Evolutionary conservation across 2,797 vertebrate species (phyloP).

Genomic region (Corythornis leucogaster): DNA sequence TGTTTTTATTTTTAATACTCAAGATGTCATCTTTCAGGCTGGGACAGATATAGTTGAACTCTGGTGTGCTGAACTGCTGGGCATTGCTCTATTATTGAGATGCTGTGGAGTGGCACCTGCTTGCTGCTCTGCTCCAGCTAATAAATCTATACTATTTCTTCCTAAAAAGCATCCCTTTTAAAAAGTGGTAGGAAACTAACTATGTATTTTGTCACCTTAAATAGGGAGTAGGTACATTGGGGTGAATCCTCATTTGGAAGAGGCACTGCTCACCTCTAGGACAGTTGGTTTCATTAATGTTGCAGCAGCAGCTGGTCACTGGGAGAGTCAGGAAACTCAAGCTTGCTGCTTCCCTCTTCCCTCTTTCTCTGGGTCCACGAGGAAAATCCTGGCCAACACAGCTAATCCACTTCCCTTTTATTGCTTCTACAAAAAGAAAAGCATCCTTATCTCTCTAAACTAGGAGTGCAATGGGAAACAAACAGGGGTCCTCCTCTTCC

Average conservation of each 20-base stretch:
- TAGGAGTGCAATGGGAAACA: conserved; percentile 31
- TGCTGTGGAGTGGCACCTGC: background rate
- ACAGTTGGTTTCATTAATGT: background rate
- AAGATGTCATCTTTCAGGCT: background rate
- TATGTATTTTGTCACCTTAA: background rate
- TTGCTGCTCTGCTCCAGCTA: background rate
- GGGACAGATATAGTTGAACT: background rate
- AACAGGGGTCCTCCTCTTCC: conserved; percentile 25
- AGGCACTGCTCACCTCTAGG: background rate
- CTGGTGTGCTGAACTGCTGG: background rate
- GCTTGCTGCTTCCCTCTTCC: background rate
- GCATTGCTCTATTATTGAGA: background rate
- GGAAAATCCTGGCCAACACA: background rate
- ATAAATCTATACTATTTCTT: background rate
- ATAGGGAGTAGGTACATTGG: background rate
- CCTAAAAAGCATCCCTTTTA: background rate
- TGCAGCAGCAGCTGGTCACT: background rate
- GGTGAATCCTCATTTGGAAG: background rate
- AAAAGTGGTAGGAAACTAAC: background rate
- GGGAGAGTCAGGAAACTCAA: background rate
- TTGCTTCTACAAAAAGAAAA: background rate
- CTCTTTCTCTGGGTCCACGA: background rate
- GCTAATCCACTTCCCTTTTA: conserved; percentile 22
- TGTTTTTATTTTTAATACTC: background rate
- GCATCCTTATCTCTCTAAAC: conserved; percentile 26